Evolutionary conservation across 1,140 invertebrate genomes (phyloP), one percentile per base, ranked within the genome.

Genomic region (Latrodectus geometricus): DNA sequence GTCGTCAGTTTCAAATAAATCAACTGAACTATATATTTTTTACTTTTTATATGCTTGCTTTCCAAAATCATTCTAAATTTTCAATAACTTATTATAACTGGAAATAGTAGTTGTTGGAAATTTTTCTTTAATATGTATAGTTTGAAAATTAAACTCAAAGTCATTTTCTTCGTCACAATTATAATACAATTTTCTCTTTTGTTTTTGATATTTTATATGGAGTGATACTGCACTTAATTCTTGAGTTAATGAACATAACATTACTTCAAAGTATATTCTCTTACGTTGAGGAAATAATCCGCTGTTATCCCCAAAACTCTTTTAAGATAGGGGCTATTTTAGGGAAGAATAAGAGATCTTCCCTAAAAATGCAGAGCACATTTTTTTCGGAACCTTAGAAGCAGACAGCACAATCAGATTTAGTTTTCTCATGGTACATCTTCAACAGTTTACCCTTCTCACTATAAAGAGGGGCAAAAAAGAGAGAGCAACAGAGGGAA

Each of bases 361-460:
- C n/a, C n/a, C n/a, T 14, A 49, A 80, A 70, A 80, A 80, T 54
- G 66, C 66, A 70, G 49, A 23, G 66, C 49, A 49, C 78, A 80
- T 70, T 70, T 70, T 61, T 21, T 7, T n/a, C 17, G 35, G 66
- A 20, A 73, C 72, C 82, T 75, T 20, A 49, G 73, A 84, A 61
- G 35, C 70, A 50, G 65, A 79, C 65, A 61, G 74, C 61, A 68
- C 82, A 84, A 84, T 84, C 82, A 84, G 82, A 84, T 84, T 84
- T 84, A 84, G 72, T 84, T 76, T 75, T 35, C 82, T 76, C 72
- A n/a, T 76, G 72, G 72, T 76, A 68, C 72, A 84, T 76, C 72
- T 74, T 84, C 82, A 84, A 84, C 82, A 84, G 82, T 76, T 84
- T 76, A 61, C 54, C 74, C 35, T 35, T 35, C 49, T 73, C n/a